A percentile compares a stretch with the other conserved stretches of the same genome.
Conservation (phyloP, 2,888 invertebrate genomes). For the Ptychoptera albimana region DNA sequence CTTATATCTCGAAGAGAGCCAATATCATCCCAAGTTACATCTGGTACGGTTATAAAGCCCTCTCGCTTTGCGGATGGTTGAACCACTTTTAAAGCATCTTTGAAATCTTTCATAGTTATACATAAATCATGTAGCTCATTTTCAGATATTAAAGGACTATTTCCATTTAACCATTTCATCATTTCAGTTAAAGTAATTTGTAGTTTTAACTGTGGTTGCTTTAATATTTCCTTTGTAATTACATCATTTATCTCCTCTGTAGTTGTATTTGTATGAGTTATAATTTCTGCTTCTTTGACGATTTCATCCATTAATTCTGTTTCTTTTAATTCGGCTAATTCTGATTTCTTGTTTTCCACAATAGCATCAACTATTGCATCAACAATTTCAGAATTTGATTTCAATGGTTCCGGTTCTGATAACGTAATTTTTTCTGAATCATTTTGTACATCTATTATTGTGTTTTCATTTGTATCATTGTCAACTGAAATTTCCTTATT, state of each 20-base stretch:
- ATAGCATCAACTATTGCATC: slow-evolving; percentile 8
- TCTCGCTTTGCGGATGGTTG: slow-evolving; percentile 92
- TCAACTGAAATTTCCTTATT: background rate
- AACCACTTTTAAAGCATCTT: slow-evolving; percentile 59
- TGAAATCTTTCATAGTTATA: slow-evolving; percentile 61
- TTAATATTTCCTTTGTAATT: slow-evolving; percentile 3
- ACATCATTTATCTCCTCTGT: slow-evolving; percentile 1
- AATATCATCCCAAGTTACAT: slow-evolving; percentile 93
- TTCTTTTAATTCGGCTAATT: slow-evolving; percentile 9
- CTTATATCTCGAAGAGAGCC: slow-evolving; percentile 81
- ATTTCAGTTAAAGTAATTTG: slow-evolving; percentile 36
- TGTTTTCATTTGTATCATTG: background rate
- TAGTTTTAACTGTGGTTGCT: slow-evolving; percentile 4
- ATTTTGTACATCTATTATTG: background rate
- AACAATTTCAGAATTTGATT: slow-evolving; percentile 7
- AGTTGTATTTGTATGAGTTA: slow-evolving; percentile 7
- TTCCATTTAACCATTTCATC: slow-evolving; percentile 47
- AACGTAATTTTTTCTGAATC: slow-evolving; percentile 3
- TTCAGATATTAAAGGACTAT: slow-evolving; percentile 40
- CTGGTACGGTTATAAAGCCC: slow-evolving; percentile 94
- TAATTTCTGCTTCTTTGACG: slow-evolving; percentile 1
- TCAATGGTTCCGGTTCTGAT: slow-evolving; percentile 6
- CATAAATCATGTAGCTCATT: slow-evolving; percentile 47
- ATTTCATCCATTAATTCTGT: background rate
- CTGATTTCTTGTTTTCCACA: slow-evolving; percentile 12